Conservation (phyloP, 1,140 invertebrate species). For the Drosophila aff. region DNA sequence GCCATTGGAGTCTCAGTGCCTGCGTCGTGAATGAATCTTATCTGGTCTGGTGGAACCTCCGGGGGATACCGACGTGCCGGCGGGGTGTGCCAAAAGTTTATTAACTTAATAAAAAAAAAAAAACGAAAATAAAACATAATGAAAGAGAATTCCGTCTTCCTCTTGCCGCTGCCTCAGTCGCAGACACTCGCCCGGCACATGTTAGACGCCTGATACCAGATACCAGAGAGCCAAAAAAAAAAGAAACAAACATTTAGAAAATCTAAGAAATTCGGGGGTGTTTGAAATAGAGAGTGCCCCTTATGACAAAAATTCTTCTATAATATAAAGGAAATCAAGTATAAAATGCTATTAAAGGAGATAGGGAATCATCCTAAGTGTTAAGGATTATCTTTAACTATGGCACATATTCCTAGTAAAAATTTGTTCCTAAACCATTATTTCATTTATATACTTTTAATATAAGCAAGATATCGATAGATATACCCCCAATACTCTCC, state of each 20-base stretch:
- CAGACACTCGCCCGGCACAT: conserved; percentile 71
- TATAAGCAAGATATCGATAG: background rate
- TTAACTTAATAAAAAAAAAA: conserved; percentile 49
- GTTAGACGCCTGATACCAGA: conserved; percentile 70
- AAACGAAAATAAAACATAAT: conserved; percentile 18
- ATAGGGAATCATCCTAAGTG: background rate
- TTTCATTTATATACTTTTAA: no score
- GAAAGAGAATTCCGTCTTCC: conserved; percentile 29
- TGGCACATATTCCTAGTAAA: background rate
- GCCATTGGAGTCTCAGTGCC: conserved; percentile 50
- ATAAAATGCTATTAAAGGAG: background rate
- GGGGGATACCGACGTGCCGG: conserved; percentile 10
- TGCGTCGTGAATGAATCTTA: conserved; percentile 56
- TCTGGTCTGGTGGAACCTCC: conserved; percentile 13
- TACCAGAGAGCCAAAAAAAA: conserved; percentile 35
- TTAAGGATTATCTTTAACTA: background rate
- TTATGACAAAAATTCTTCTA: background rate
- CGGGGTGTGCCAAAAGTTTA: conserved; percentile 42
- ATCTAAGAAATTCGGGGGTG: conserved; percentile 3
- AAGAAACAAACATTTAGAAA: conserved; percentile 11
- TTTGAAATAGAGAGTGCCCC: conserved; percentile 14
- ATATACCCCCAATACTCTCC: background rate
- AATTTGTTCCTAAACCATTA: background rate
- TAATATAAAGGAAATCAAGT: background rate
- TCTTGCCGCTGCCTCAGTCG: conserved; percentile 43